Evolutionary conservation across 2,113 vertebrate species (phyloP), one percentile per base, ranked within the genome.

Genomic region (Stictonetta naevosa): DNA sequence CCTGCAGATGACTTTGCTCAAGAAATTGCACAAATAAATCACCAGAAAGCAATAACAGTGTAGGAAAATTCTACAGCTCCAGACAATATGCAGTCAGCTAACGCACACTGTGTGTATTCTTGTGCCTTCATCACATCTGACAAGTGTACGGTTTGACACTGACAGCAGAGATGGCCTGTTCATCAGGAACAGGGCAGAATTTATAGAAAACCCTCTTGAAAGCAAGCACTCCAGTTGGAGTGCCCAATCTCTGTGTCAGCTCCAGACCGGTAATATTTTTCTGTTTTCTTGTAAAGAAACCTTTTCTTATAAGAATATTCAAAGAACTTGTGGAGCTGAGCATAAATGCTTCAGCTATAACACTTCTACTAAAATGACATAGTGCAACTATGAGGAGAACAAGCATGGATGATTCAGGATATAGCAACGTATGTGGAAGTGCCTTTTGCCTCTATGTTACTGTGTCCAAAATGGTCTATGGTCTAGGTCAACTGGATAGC

Each of bases 1-100:
- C 83, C 86, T 53, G 83, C 76, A 88, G 85, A 78, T 64, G 42
- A 92, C 73, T 96, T 91, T 60, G 48, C 62, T 52, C 69, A 94
- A 96, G 88, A 94, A 96, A 96, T 92, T 95, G 86, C 73, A 82
- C 66, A 93, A 93, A 96, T 96, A 96, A 94, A 96, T 95, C 93
- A 94, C 77, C 76, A 78, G 89, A 89, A 91, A 95, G 80, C 90
- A 92, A 86, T 92, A 97, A 88, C 56, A 83, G 73, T 10, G 28
- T 14, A 56, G 62, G 91, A 78, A 93, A 95, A 94, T 84, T 74
- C 69, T 81, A 83, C 80, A 73, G 88, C 86, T 92, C 38, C 86
- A 94, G 94, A 96, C 95, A 96, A 95, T 50, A 76, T 69, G 88
- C 80, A 95, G 88, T 96, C 93, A 96, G 88, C 92, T 88, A 88